Percentiles rank a stretch among this genome's conserved stretches.
Evolutionary conservation across 1,140 invertebrate genomes (phyloP).

Genomic region (Dendrolimus punctatus): DNA sequence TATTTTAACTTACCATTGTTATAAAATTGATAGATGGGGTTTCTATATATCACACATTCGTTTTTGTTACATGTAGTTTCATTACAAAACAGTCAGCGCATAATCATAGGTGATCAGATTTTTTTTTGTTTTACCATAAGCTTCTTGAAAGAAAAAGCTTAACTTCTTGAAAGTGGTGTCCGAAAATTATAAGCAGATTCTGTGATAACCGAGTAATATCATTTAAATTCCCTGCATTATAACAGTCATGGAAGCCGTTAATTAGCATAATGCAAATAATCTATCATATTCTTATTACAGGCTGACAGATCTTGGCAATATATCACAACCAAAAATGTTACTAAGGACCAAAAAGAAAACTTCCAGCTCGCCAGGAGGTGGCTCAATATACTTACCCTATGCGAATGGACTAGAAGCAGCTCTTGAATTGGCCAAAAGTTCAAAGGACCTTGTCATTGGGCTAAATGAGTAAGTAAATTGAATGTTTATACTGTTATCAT

Average conservation of each 20-base stretch:
- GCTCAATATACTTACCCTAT: conserved; percentile 61
- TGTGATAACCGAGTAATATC: too few species aligned
- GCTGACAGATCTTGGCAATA: conserved; percentile 83
- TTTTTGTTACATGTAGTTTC: too few species aligned
- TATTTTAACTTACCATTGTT: too few species aligned
- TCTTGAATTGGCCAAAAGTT: conserved; percentile 25
- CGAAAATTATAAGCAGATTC: too few species aligned
- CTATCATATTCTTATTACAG: conserved; percentile 42
- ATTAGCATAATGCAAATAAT: conserved; percentile 1
- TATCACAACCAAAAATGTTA: conserved; percentile 58
- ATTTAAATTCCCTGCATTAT: too few species aligned
- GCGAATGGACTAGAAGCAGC: conserved; percentile 67
- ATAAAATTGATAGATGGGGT: too few species aligned
- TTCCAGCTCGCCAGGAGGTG: conserved; percentile 67
- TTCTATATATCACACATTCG: too few species aligned
- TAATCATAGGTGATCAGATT: too few species aligned
- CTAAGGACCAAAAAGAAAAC: conserved; percentile 73
- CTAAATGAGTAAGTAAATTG: conserved; percentile 34
- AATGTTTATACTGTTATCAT: neutral
- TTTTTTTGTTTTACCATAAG: too few species aligned
- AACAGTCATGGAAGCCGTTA: neutral
- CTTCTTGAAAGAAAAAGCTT: too few species aligned
- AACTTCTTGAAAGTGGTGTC: too few species aligned
- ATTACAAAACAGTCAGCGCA: too few species aligned
- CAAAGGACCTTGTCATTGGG: conserved; percentile 50